Percentiles rank a stretch among this genome's conserved stretches.
phyloP scores from a whole-genome alignment of 1,140 invertebrate species.

The Leptinotarsa undecemlineata region DNA sequence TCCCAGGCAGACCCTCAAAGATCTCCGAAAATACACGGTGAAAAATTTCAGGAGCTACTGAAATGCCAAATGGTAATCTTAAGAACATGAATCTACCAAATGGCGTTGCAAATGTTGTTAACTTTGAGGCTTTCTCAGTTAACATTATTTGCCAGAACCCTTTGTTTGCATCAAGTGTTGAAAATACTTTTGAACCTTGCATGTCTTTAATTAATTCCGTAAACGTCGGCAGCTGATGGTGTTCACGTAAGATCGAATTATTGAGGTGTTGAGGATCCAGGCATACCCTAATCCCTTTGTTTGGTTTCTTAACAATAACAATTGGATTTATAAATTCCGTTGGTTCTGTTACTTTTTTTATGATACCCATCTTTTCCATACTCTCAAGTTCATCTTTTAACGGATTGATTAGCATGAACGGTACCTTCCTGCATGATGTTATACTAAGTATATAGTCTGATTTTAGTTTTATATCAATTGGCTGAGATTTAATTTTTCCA shows the following conservation, averaged over 20 bases:
- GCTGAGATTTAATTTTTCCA: neutral
- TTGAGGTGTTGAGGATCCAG: slow-evolving; percentile 58
- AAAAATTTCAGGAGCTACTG: slow-evolving; percentile 41
- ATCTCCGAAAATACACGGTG: slow-evolving; percentile 33
- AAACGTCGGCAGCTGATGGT: slow-evolving; percentile 54
- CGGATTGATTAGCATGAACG: neutral
- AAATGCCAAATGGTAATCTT: slow-evolving; percentile 44
- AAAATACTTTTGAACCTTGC: slow-evolving; percentile 50
- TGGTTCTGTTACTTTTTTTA: neutral
- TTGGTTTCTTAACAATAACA: neutral
- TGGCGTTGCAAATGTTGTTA: slow-evolving; percentile 58
- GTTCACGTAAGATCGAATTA: slow-evolving; percentile 52
- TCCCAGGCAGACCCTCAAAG: slow-evolving; percentile 28
- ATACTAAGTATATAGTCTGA: neutral
- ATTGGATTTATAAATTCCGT: slow-evolving; percentile 3
- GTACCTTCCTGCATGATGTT: neutral
- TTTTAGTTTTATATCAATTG: neutral
- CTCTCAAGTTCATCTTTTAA: neutral
- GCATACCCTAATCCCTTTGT: slow-evolving; percentile 39
- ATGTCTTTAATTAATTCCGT: slow-evolving; percentile 52
- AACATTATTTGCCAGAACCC: slow-evolving; percentile 56
- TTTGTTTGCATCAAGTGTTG: slow-evolving; percentile 54
- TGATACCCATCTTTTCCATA: neutral
- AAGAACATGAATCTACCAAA: slow-evolving; percentile 55
- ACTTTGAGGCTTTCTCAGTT: slow-evolving; percentile 48